Base-by-base conservation (phyloP, 2,797 vertebrate genomes). In the Artibeus jamaicensis region DNA sequence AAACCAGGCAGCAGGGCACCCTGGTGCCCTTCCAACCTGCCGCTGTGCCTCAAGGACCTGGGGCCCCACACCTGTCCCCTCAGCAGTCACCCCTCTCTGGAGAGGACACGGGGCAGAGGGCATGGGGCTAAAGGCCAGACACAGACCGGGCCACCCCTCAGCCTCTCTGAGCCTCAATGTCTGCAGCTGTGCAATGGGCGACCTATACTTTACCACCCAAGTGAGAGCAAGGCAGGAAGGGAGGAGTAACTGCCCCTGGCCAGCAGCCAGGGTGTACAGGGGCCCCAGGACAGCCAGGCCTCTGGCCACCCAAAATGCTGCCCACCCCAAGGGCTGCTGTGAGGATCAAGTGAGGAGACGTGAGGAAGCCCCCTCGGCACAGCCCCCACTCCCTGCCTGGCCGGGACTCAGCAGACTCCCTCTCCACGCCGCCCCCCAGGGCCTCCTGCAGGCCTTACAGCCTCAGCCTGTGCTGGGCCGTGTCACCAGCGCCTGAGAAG, bases 321-420 rank as follows among this genome's bases (percentile, higher is more conserved):
- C 14, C 78, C 2, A 16, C 55, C 9, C 26, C 7, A 2, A 2
- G 26, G 39, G 29, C 3, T 6, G 42, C 81, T 2, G 2, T 39
- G 78, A 57, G 53, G 3, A 0, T 9, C 8, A 6, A 22, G 81
- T 15, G 42, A 46, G 44, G 29, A n/a, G 39, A 8, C 2, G 29
- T 9, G 26, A 34, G 32, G 12, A 29, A 39, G 46, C 32, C 16
- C 3, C 0, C 44, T 5, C 6, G 22, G 11, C 29, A 3, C 6
- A 48, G 29, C 6, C 8, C 2, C 8, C 37, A 15, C 9, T 5
- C 21, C 42, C 26, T 10, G 26, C 11, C 26, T 2, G 11, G 62
- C 62, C 4, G 2, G 8, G 1, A 3, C 55, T n/a, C 48, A 19
- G 32, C 53, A 22, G 5, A 32, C 34, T 6, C 16, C 42, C 6